Conservation (phyloP, 2,797 vertebrate species). For the Brotogeris chrysoptera region DNA sequence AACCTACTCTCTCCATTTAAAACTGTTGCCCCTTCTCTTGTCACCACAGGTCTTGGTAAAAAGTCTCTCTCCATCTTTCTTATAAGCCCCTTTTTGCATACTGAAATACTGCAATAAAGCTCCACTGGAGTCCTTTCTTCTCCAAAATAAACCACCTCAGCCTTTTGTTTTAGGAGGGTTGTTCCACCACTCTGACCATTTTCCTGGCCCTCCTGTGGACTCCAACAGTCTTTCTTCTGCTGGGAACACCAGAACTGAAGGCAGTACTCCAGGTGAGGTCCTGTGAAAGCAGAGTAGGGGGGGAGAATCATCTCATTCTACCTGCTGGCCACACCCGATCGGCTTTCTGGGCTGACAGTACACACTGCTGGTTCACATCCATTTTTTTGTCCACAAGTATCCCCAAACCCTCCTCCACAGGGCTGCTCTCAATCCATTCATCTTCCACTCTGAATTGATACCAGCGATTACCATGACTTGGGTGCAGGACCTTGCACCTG, state of each 20-base stretch:
- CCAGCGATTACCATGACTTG: background rate
- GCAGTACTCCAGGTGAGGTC: background rate
- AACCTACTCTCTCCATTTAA: background rate
- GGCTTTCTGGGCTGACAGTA: background rate
- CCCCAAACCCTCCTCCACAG: background rate
- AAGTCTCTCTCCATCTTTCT: background rate
- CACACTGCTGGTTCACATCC: background rate
- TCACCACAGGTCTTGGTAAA: background rate
- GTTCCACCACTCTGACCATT: background rate
- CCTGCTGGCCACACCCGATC: background rate
- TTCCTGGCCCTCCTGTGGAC: fast-evolving
- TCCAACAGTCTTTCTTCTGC: fast-evolving
- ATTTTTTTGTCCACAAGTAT: background rate
- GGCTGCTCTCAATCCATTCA: background rate
- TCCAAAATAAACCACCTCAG: background rate
- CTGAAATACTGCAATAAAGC: background rate
- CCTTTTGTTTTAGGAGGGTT: background rate
- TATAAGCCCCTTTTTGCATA: background rate
- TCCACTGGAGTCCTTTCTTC: background rate
- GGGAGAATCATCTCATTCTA: background rate
- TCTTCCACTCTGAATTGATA: background rate
- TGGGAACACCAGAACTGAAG: background rate
- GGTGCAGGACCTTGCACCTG: background rate
- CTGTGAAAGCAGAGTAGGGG: background rate
- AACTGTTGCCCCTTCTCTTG: background rate